A percentile compares a stretch with the other conserved stretches of the same genome.
These are phyloP conservation scores for Matsumyia berberina DNA, from an alignment of 2,888 invertebrate species.

Conservation along the genomic window DNA sequence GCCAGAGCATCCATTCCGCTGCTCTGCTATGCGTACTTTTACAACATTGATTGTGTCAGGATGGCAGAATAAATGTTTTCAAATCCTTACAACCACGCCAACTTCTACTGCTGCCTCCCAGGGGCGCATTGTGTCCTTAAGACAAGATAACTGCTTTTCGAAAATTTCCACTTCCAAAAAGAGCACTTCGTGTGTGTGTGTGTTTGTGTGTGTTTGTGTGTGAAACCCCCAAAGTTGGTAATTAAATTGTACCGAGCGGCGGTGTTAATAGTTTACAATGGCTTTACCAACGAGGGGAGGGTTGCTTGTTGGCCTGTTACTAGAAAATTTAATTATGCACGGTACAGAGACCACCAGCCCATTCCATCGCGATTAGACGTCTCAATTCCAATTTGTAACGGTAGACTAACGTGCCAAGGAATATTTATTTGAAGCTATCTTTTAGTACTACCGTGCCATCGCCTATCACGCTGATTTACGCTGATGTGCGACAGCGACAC, in stretches of 20 bases:
- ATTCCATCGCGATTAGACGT: conserved; percentile 67
- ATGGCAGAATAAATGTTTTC: conserved; percentile 71
- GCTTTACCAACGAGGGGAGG: conserved; percentile 28
- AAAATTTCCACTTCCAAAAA: conserved; percentile 45
- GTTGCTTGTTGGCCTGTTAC: conserved; percentile 60
- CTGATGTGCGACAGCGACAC: conserved; percentile 66
- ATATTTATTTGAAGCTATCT: conserved; percentile 63
- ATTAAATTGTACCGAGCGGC: conserved; percentile 76
- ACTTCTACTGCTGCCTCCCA: no score
- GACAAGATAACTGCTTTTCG: conserved; percentile 62
- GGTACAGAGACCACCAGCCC: conserved; percentile 22
- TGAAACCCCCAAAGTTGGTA: conserved; percentile 64
- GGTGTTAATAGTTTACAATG: conserved; percentile 76
- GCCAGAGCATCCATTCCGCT: conserved; percentile 1
- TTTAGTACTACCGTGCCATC: conserved; percentile 19
- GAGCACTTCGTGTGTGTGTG: conserved; percentile 30
- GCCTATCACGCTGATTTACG: conserved; percentile 73
- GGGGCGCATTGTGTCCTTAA: conserved; percentile 54
- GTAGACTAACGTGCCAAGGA: conserved; percentile 72
- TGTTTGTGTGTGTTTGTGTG: conserved; percentile 29
- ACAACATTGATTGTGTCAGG: conserved; percentile 62
- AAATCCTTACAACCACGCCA: conserved; percentile 59
- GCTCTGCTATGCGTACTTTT: conserved; percentile 12
- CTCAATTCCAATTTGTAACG: conserved; percentile 76
- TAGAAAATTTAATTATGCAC: conserved; percentile 72